Conservation (phyloP, 2,113 vertebrate species). For the human region GRCh38 chr3:85887501-85888000, state of each 20-base stretch:
- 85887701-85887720: not conserved
- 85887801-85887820: not conserved
- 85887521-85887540: not conserved
- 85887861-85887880: not conserved
- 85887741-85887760: not conserved
- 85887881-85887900: not conserved
- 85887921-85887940: not conserved
- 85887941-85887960: not conserved
- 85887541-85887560: not conserved
- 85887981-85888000: not conserved
- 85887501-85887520: not conserved
- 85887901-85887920: not conserved
- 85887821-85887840: not conserved
- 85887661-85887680: not conserved
- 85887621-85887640: not conserved
- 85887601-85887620: not conserved
- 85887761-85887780: not conserved
- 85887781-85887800: not conserved
- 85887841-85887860: not conserved
- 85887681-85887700: not conserved
- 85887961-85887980: not conserved
- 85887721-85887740: not conserved
- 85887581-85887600: not conserved
- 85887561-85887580: not conserved
- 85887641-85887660: not conserved